Evolutionary conservation across 2,888 invertebrate genomes (phyloP), one percentile per base, ranked within the genome.

Genomic region (Leucophenga montana): DNA sequence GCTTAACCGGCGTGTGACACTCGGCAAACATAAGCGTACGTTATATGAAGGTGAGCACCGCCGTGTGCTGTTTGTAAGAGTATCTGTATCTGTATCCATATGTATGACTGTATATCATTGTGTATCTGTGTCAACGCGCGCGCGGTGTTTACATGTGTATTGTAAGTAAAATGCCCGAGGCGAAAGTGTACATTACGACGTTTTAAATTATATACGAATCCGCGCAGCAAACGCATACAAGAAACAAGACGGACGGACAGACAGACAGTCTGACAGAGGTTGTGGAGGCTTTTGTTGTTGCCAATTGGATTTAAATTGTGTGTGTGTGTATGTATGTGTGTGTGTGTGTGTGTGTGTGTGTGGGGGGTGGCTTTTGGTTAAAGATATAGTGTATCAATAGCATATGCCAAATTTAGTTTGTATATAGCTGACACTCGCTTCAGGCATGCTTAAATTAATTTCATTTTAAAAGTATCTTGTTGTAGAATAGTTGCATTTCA

Each of bases 161-260:
- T 81, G 81, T 83, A 79, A 80, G 83, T 78, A 74, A 80, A 84
- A 85, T 84, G 85, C 82, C 85, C 78, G 71, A 71, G 71, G 82
- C 75, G 54, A 82, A 83, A 82, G 85, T 84, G 78, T 82, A 77
- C 82, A 83, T 83, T 84, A 82, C 82, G 80, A 77, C 76, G 85
- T 79, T 83, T 85, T 83, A 80, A 85, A 84, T 83, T 83, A 79
- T 84, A 83, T 73, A 78, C 76, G 71, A 74, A 73, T 20, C 14
- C 27, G 56, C 11, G 66, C 33, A n/a, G 61, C 61, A 73, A n/a
- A 66, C 68, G 75, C 67, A 31, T 72, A 67, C 54, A 56, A 11
- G 20, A n/a, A n/a, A n/a, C 31, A 48, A 11, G 20, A 57, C 20
- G 18, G 33, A 66, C 46, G 44, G 22, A 33, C 33, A 66, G 56